phyloP scores from a whole-genome alignment of 2,113 vertebrate genomes.

The Colossoma macropomum region DNA sequence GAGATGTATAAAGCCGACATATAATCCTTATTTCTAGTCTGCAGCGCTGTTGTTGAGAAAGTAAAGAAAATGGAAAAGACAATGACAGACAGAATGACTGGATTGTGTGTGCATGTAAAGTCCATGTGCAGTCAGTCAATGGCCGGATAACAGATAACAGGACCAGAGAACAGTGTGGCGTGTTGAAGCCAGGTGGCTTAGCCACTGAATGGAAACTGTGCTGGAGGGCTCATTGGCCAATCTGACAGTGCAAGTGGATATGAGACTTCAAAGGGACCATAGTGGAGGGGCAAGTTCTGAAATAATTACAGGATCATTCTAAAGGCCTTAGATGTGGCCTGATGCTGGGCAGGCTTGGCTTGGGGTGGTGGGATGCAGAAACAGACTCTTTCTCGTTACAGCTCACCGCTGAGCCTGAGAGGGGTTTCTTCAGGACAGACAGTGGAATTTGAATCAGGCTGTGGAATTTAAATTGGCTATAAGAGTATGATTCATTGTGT shows the following conservation, averaged over 20 bases:
- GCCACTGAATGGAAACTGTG: constrained; percentile 57
- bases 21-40: neutral
- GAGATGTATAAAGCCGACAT: neutral
- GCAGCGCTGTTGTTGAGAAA: neutral
- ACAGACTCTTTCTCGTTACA: constrained; percentile 18
- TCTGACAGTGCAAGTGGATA: constrained; percentile 65
- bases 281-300: constrained; percentile 61
- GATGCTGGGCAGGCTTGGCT: constrained; percentile 49
- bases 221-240: constrained; percentile 58
- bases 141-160: constrained; percentile 14
- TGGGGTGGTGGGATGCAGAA: constrained; percentile 26
- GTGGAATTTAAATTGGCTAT: constrained; percentile 31
- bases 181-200: constrained; percentile 57
- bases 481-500: constrained; percentile 15
- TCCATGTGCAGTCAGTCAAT: neutral
- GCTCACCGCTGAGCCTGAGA: constrained; percentile 43
- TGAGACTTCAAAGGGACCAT: constrained; percentile 65
- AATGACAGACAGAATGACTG: neutral
- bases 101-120: neutral
- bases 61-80: neutral
- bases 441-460: constrained; percentile 27
- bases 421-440: constrained; percentile 44
- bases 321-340: constrained; percentile 65
- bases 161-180: neutral
- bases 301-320: constrained; percentile 69